These are phyloP conservation scores for Bombylius discolor DNA, from an alignment of 2,888 invertebrate genomes.

Conservation along the genomic window DNA sequence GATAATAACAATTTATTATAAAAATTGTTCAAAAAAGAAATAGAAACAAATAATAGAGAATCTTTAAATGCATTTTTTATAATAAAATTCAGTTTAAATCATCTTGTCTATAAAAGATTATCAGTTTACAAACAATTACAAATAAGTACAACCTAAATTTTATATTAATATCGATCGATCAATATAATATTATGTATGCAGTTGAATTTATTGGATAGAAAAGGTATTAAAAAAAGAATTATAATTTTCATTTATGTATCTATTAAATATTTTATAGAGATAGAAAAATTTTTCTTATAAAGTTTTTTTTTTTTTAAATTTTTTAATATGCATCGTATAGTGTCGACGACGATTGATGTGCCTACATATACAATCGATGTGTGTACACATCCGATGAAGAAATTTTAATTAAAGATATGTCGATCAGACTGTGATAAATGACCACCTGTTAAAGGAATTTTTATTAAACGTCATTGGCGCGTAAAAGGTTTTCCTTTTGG, in stretches of 20 bases:
- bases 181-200: not conserved
- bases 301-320: no score
- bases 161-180: not conserved
- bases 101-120: not conserved
- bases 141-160: not conserved
- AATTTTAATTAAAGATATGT: slow-evolving; percentile 12
- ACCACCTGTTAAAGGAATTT: slow-evolving; percentile 11
- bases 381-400: slow-evolving; percentile 1
- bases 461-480: slow-evolving; percentile 8
- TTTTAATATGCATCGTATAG: no score
- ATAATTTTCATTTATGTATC: no score
- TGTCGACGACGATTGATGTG: not conserved
- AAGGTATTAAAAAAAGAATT: no score
- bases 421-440: slow-evolving; percentile 11
- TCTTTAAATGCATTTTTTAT: not conserved
- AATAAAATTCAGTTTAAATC: not conserved
- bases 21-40: no score
- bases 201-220: no score
- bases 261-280: no score
- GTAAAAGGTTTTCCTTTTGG: slow-evolving; percentile 1
- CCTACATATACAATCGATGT: not conserved
- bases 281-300: no score
- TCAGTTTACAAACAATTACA: not conserved
- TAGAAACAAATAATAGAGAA: no score
- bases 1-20: not conserved